phyloP scores from a whole-genome alignment of 1,140 invertebrate genomes.

The Euglossa dilemma region DNA sequence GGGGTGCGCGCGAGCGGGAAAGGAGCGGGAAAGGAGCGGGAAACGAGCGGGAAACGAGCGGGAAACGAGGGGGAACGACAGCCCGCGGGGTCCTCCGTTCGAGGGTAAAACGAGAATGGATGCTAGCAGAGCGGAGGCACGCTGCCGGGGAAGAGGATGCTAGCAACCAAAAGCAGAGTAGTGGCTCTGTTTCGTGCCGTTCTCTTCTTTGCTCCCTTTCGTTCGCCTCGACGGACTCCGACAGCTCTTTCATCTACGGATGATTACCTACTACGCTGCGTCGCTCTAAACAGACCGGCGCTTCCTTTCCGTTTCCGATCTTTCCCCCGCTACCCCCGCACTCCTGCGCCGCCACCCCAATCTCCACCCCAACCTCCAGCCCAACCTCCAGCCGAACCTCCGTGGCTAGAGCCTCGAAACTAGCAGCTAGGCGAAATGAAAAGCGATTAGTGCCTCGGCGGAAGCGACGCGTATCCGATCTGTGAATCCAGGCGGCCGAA shows the following conservation, averaged over 20 bases:
- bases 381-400: neutral
- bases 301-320: slow-evolving; percentile 45
- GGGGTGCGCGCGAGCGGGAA: slow-evolving; percentile 49
- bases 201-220: slow-evolving; percentile 79
- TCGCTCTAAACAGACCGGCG: slow-evolving; percentile 66
- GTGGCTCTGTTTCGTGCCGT: slow-evolving; percentile 75
- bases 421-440: slow-evolving; percentile 68
- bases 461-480: slow-evolving; percentile 48
- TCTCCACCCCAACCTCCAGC: neutral
- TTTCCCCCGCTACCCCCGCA: neutral
- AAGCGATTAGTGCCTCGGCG: slow-evolving; percentile 74
- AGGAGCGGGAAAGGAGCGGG: slow-evolving; percentile 35
- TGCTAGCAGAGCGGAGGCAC: neutral
- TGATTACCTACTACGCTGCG: slow-evolving; percentile 75
- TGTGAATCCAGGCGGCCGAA: no score
- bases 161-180: slow-evolving; percentile 69
- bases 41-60: no score
- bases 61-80: slow-evolving; percentile 38
- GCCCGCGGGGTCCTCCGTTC: slow-evolving; percentile 58
- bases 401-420: slow-evolving; percentile 61
- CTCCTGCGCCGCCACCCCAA: neutral
- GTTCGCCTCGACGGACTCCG: slow-evolving; percentile 78
- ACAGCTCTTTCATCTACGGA: slow-evolving; percentile 82
- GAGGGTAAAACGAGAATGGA: slow-evolving; percentile 36
- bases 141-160: slow-evolving; percentile 60